Evolutionary conservation across 2,113 vertebrate genomes (phyloP), one percentile per base, ranked within the genome.

Genomic region (Channa maculata): DNA sequence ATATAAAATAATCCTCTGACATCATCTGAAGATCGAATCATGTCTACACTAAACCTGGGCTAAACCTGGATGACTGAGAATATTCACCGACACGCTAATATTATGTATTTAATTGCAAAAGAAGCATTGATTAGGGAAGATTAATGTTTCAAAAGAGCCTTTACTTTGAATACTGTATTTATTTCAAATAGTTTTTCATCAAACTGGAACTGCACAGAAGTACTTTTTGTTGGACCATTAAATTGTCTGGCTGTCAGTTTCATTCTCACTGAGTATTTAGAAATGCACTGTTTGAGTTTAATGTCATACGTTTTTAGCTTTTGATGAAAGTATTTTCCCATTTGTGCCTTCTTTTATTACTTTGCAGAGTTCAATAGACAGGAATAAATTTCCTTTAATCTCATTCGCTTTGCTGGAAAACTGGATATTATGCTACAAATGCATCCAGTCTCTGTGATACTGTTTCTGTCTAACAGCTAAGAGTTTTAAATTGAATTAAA

Each of bases 81-180:
- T 24, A 24, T 24, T 24, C 24, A 24, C 24, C 24, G 1, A 24
- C 24, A 24, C 24, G 24, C 24, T 24, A 24, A 24, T 24, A 24
- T 24, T 24, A 71, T 34, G 5, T 6, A 39, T 72, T 38, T 51
- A 6, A 71, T 41, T 38, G 13, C 37, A 53, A 60, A 44, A 65
- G 11, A 8, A 48, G 39, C 8, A 34, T 52, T 33, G 9, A 36
- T 69, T 41, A 44, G 14, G 38, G 39, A 66, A 24, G 34, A 46
- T 59, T 61, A 84, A 15, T 71, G 70, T 71, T 72, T 67, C 55
- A 73, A 77, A 78, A 54, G 13, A 78, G 57, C 13, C 5, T 72
- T 50, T 44, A 9, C 11, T 38, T 51, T 65, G 57, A 41, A 69
- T 78, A 6, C 0, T 12, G 11, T 54, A 24, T 86, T 76, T 52